Conservation (phyloP, 2,113 vertebrate species). For the Kryptolebias marmoratus region DNA sequence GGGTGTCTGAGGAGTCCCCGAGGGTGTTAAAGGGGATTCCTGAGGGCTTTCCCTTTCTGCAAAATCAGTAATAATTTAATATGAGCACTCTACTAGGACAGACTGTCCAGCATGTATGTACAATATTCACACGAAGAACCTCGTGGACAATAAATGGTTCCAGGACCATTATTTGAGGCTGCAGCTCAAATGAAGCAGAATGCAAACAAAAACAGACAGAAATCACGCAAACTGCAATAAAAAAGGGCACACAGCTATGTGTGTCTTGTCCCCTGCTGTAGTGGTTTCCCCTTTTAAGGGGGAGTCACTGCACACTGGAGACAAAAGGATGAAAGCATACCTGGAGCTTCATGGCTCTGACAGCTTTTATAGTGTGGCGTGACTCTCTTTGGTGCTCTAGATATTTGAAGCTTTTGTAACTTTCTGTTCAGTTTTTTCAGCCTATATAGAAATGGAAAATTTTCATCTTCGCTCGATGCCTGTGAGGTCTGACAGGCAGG, state of each 20-base stretch:
- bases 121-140: background rate
- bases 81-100: conserved; percentile 18
- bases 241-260: background rate
- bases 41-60: conserved; percentile 39
- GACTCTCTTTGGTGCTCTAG: background rate
- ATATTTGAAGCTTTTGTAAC: conserved; percentile 11
- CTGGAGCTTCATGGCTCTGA: conserved; percentile 10
- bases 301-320: background rate
- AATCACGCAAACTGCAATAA: background rate
- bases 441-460: too few species aligned
- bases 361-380: conserved; percentile 10
- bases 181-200: conserved; percentile 8
- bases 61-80: conserved; percentile 24
- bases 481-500: conserved; percentile 8
- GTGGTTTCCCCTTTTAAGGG: background rate
- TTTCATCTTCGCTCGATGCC: background rate
- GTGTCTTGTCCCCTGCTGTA: conserved; percentile 3
- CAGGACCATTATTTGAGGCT: background rate
- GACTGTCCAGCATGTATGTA: background rate
- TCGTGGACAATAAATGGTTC: background rate
- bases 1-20: background rate
- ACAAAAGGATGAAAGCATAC: conserved; percentile 34
- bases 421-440: background rate
- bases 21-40: conserved; percentile 37
- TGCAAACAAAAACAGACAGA: background rate